Evolutionary conservation across 2,888 invertebrate species (phyloP).

Genomic region (Lasioglossum villosulum): DNA sequence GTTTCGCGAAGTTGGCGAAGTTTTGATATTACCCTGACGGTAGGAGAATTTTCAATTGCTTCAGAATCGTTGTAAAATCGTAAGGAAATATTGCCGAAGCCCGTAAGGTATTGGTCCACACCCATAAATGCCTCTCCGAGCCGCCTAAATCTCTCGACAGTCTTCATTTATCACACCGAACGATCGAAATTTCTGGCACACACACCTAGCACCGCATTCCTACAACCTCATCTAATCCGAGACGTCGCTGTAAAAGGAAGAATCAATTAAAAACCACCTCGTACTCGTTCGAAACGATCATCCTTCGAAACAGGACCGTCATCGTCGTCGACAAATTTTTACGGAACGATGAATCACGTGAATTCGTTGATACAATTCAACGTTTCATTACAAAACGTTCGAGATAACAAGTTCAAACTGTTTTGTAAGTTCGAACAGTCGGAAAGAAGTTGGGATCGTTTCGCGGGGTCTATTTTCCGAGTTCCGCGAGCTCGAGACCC

Average conservation of each 20-base stretch:
- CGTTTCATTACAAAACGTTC: background rate
- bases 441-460: background rate
- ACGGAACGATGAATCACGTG: background rate
- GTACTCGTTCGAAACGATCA: background rate
- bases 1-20: background rate
- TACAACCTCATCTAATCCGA: constrained; percentile 1
- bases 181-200: constrained; percentile 10
- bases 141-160: constrained; percentile 5
- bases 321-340: background rate
- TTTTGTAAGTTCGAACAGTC: background rate
- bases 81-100: background rate
- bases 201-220: constrained; percentile 11
- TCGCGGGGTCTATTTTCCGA: background rate
- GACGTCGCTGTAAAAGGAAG: background rate
- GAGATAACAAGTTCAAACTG: background rate
- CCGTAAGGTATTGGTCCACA: background rate
- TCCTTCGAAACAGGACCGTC: background rate
- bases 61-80: too few species aligned
- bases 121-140: background rate
- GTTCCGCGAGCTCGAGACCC: background rate
- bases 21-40: background rate
- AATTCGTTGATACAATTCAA: background rate
- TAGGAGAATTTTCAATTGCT: too few species aligned
- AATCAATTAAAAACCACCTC: constrained; percentile 2
- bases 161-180: constrained; percentile 2